A percentile compares a stretch with the other conserved stretches of the same genome.
Conservation (phyloP, 35 echinoderm and acorn worm genomes). For the Ophiothrix spiculata region DNA sequence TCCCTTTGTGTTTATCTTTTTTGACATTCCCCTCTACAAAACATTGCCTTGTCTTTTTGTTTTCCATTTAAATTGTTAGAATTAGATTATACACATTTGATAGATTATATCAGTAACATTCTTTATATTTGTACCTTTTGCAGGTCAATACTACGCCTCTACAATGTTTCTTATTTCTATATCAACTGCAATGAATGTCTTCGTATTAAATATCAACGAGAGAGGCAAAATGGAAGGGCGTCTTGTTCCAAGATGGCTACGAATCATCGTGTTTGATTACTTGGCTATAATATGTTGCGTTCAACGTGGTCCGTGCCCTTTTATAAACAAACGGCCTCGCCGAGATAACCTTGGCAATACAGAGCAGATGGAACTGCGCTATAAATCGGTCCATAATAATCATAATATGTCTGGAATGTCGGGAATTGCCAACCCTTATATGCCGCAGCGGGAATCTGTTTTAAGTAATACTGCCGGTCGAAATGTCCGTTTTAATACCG, state of each 20-base stretch:
- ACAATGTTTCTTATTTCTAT: conserved; percentile 98
- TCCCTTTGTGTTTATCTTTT: no score
- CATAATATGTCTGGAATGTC: conserved; percentile 14
- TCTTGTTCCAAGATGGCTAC: conserved; percentile 77
- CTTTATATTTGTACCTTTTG: conserved; percentile 9
- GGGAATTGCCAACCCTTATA: conserved; percentile 2
- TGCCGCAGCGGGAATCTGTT: background rate
- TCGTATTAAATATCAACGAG: conserved; percentile 92
- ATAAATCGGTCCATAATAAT: conserved; percentile 44
- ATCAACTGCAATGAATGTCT: conserved; percentile 97
- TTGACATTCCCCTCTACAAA: no score
- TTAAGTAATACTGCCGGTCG: conserved; percentile 52
- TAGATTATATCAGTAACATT: background rate
- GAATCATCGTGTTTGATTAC: conserved; percentile 64
- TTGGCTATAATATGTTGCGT: conserved; percentile 63
- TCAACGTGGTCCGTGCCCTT: conserved; percentile 39
- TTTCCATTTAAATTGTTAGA: no score
- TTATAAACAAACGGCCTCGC: background rate
- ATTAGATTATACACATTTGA: no score
- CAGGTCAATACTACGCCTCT: conserved; percentile 97
- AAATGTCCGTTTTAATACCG: conserved; percentile 49
- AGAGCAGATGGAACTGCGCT: conserved; percentile 38
- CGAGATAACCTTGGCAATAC: background rate
- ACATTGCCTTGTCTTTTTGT: no score
- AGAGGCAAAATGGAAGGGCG: conserved; percentile 63